Conservation (phyloP, 2,888 invertebrate genomes). For the Diplazon laetatorius region DNA sequence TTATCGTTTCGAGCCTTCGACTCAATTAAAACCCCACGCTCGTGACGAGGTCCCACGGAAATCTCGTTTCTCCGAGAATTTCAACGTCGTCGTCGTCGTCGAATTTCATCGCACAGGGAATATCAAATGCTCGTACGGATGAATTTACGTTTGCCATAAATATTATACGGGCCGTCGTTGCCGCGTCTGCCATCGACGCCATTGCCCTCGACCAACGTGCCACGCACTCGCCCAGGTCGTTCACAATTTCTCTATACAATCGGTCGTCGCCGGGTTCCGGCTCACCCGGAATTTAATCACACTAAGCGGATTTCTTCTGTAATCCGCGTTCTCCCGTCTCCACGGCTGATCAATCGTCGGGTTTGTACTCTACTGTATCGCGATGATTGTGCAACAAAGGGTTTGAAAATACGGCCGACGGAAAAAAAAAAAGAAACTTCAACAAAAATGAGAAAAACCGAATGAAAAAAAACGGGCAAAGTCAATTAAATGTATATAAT, state of each 20-base stretch:
- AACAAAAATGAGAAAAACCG: not conserved
- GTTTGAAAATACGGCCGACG: slow-evolving; percentile 21
- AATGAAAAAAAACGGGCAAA: slow-evolving; percentile 16
- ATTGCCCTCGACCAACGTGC: slow-evolving; percentile 1
- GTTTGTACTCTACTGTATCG: slow-evolving; percentile 6
- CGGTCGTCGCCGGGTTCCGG: not conserved
- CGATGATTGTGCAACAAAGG: slow-evolving; percentile 46
- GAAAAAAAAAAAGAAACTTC: not conserved
- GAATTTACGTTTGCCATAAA: slow-evolving; percentile 15
- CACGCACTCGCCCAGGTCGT: not conserved
- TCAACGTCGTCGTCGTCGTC: not conserved
- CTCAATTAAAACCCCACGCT: no score
- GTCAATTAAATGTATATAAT: not conserved
- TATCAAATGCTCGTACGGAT: slow-evolving; percentile 4
- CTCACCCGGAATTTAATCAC: slow-evolving; percentile 48
- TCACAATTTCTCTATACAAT: slow-evolving; percentile 1
- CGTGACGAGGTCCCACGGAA: not conserved
- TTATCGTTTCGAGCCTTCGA: no score
- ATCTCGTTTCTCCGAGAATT: not conserved
- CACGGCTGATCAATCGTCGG: slow-evolving; percentile 19
- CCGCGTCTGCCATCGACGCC: not conserved
- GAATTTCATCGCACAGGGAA: slow-evolving; percentile 14
- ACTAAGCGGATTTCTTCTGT: slow-evolving; percentile 55
- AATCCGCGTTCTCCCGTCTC: slow-evolving; percentile 41
- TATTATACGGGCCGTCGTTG: slow-evolving; percentile 30